Base-by-base conservation (phyloP, 2,113 vertebrate species). In the Sebastes fasciatus region DNA sequence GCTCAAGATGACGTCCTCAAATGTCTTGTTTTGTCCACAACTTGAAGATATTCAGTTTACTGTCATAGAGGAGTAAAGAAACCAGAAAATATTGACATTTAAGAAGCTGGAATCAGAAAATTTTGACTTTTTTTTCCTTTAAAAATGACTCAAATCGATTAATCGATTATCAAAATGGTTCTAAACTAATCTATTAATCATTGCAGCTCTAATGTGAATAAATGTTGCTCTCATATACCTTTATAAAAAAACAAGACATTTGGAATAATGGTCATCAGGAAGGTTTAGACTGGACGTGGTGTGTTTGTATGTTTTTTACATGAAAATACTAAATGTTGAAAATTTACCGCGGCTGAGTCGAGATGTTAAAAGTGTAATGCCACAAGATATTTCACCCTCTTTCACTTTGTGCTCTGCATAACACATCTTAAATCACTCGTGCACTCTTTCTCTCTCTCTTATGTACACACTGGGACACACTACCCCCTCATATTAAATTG, bases 331-430 rank as follows among this genome's bases (percentile, higher is more conserved):
- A 64, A 76, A 65, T 34, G 42, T 62, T 79, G 52, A 48, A 58
- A 5, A 19, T 75, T 62, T 57, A 51, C 45, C 21, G 8, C 0
- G 9, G 57, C 83, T 26, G 23, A 62, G 26, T 40, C 26, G 67
- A 2, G 4, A 77, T 57, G 71, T 80, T 68, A 57, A 63, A 84
- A 60, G 26, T 71, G 71, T 71, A 74, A 78, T 49, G 82, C 82
- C 82, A 75, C 13, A 19, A 58, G 46, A 68, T n/a, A 34, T 83
- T 83, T 80, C 80, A 75, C 77, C 70, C 83, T 77, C 46, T 46
- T 64, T 80, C 85, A 68, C 46, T 46, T 72, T 12, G 11, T 52
- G 42, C 45, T 71, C 34, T 40, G 48, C 8, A 45, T 82, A 75
- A 69, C 46, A 77, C 58, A 17, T 48, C 61, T 63, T 17, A 21